Base-by-base conservation (phyloP, 2,888 invertebrate genomes). In the Pocota personata region DNA sequence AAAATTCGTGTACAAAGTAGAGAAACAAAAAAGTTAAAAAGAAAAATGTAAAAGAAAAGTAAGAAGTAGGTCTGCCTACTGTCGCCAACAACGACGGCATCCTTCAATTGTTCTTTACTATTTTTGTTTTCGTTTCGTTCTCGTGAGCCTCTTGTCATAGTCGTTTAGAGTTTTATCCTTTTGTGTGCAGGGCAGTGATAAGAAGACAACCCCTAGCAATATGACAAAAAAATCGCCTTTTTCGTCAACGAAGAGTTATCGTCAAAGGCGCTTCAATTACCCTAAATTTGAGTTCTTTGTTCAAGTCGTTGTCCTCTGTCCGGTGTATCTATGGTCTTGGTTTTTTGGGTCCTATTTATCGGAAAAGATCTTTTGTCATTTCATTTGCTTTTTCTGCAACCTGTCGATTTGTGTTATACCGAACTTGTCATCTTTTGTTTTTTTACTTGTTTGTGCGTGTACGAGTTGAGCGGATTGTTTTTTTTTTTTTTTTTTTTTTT, bases 261-360 rank as follows among this genome's bases (percentile, higher is more conserved):
- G 50, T 73, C 72, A 78, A 73, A 78, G 66, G 72, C 37, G 82
- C 50, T 72, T 78, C 78, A 78, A 79, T 83, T 78, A 83, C 72
- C 83, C 83, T 78, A 72, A 78, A 83, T 83, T 83, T 55, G 60
- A 66, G 58, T 72, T 60, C 78, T 73, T 78, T 83, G 60, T 79
- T 35, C 55, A 16, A 35, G 40, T 40, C 30, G 62, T 62, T 37
- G 50, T 37, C 24, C 24, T 14, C 16, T 16, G 46, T 46, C 19
- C 40, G 40, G 35, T 48, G 71, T 35, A 30, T 52, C 50, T 55
- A 37, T 55, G 37, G 16, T 27, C 40, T 40, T 55, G 40, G 14
- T 37, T 27, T 19, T 10, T 52, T 40, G 58, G 48, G 60, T 27
- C 37, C 7, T 40, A 50, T 50, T 62, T 50, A 37, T 60, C 48